Base-by-base conservation (phyloP, 2,888 invertebrate genomes). In the Campaea margaritaria region DNA sequence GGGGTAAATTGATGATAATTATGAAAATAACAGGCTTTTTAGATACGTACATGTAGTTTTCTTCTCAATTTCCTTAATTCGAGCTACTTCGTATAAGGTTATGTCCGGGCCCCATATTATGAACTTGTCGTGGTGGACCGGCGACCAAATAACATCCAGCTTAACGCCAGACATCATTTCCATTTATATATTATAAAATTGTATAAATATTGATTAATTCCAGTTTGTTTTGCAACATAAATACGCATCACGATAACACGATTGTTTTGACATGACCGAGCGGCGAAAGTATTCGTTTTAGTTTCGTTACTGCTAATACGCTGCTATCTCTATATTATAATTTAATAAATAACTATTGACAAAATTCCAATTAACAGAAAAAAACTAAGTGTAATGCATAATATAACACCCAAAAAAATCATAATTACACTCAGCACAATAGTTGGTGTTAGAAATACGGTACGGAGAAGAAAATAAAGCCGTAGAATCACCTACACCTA, bases 31-130 rank as follows among this genome's bases (percentile, higher is more conserved):
- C 27, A 8, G 21, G 11, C 16, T 46, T 42, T 46, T 12, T 36
- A 28, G 31, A 47, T 68, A 85, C 86, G 58, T 73, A 92, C 93
- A 89, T 56, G 88, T 82, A 55, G 87, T 86, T 78, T 90, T 92
- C 67, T 89, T 89, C 69, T 92, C 89, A 45, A 93, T 92, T 70
- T 95, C 94, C 82, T 94, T 93, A 34, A 94, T 85, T 42, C 93
- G 90, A 67, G 93, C 93, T 21, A 96, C 94, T 93, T 97, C 96
- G 82, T 98, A 98, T 50, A 98, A 91, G 84, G 95, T 96, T 79
- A 99, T 96, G 79, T 98, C 97, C 54, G 97, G 96, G 42, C 97
- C 97, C 96, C 97, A 98, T 49, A 97, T 96, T 67, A 98, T 95
- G 80, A 98, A 98, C 81, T 96, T 96, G 76, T 98, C 87, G 43